phyloP scores from a whole-genome alignment of 2,113 vertebrate genomes.

The Polyodon spathula region DNA sequence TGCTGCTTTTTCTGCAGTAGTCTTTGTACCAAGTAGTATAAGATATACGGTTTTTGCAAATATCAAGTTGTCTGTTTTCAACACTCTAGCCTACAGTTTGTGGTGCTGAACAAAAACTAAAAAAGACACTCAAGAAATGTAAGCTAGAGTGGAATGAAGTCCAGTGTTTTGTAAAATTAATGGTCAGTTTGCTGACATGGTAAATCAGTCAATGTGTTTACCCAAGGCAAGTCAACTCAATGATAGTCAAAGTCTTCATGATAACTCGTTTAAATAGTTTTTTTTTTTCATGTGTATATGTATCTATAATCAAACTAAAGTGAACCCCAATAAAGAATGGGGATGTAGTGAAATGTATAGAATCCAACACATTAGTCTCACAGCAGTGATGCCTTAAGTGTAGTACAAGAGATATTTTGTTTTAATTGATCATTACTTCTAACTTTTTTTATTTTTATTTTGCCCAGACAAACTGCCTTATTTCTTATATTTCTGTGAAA shows the following conservation, averaged over 20 bases:
- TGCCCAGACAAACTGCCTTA: conserved; percentile 44
- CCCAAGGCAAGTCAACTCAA: not conserved
- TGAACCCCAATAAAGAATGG: not conserved
- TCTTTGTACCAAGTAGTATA: not conserved
- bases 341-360: conserved; percentile 6
- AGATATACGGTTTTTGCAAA: not conserved
- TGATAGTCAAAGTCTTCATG: no score
- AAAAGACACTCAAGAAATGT: conserved; percentile 14
- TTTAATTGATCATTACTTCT: conserved; percentile 17
- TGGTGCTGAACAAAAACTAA: conserved; percentile 15
- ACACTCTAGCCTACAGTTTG: not conserved
- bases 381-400: conserved; percentile 60
- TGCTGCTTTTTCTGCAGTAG: not conserved
- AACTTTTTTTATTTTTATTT: not conserved
- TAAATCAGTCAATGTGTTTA: conserved; percentile 2
- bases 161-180: not conserved
- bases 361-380: conserved; percentile 38
- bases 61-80: not conserved
- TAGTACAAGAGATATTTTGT: conserved; percentile 11
- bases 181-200: not conserved
- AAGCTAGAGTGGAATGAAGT: not conserved
- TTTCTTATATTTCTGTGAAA: conserved; percentile 50
- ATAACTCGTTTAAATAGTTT: not conserved
- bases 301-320: not conserved
- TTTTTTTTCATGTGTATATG: not conserved